Conservation (phyloP, 2,113 vertebrate genomes). For the Alouatta palliata region DNA sequence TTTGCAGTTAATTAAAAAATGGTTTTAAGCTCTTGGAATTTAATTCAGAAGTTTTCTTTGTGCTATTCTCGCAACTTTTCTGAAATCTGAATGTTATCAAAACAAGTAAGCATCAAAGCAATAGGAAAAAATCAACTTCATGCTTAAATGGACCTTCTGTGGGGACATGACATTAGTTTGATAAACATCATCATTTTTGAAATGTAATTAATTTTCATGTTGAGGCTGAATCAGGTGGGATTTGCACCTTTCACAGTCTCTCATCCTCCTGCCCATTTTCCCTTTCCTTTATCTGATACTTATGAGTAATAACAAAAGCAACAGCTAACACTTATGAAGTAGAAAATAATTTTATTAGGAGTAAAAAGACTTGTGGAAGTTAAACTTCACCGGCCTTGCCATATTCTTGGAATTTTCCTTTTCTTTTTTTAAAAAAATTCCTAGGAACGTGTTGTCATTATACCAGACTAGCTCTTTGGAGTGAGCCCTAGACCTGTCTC, state of each 20-base stretch:
- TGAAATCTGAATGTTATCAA: conserved; percentile 1
- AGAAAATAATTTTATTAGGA: conserved; percentile 14
- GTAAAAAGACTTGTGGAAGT: background rate
- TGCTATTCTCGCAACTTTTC: background rate
- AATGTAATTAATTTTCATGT: conserved; percentile 20
- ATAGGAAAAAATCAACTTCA: background rate
- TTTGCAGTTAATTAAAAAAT: conserved; percentile 39
- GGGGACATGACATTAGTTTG: background rate
- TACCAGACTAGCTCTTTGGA: background rate
- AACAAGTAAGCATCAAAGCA: background rate
- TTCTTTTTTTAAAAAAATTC: background rate
- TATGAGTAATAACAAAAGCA: background rate
- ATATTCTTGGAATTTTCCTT: background rate
- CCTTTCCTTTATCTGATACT: background rate
- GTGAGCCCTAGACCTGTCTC: background rate
- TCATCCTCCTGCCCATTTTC: background rate
- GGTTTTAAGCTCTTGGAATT: conserved; percentile 5
- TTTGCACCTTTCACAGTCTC: background rate
- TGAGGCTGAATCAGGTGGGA: background rate
- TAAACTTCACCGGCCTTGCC: background rate
- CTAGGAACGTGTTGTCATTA: background rate
- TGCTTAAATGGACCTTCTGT: background rate
- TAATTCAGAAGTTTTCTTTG: conserved; percentile 20
- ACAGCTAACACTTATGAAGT: background rate
- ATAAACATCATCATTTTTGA: background rate